Base-by-base conservation (phyloP, 2,113 vertebrate species). In the Carollia perspicillata region DNA sequence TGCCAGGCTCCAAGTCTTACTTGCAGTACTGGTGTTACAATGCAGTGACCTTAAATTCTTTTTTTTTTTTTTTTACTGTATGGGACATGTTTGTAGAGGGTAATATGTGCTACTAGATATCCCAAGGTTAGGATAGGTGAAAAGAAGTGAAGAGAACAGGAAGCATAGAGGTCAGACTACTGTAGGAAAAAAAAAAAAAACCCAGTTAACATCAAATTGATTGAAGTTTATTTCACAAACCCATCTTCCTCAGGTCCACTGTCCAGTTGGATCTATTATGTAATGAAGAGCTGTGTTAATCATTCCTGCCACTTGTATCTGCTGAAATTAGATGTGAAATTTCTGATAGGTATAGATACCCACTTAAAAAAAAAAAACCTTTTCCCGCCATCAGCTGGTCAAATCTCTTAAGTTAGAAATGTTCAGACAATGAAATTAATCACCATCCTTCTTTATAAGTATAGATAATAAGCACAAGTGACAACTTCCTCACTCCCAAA, bases 301-400 rank as follows among this genome's bases (percentile, higher is more conserved):
- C 93, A 96, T 96, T 93, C 22, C 72, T 90, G 79, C 94, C 93
- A 93, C 94, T 96, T 97, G 90, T 93, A 94, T 92, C 84, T 97
- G 95, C 90, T 97, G 84, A 97, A 84, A 97, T 95, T 95, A 93
- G 65, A 90, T 90, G 53, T 94, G 88, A 96, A 95, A 85, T 95
- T 95, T 94, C 71, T 95, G 69, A 94, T 95, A 95, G 80, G 65
- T 95, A 94, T 90, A 95, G 93, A 97, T 96, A 95, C 84, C 60
- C 95, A 90, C 90, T 95, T 86, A n/a, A 94, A 95, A 95, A 93
- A 91, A 53, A 14, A 18, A 2, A 51, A 18, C 28, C 23, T 69
- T 89, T 88, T 55, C 23, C 22, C 11, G 30, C 60, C 72, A 81
- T 96, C n/a, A 66, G 66, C 28, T 95, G 84, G 65, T 90, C 71